Conservation (phyloP, 2,797 vertebrate species). For the Brachyalestes nurse region DNA sequence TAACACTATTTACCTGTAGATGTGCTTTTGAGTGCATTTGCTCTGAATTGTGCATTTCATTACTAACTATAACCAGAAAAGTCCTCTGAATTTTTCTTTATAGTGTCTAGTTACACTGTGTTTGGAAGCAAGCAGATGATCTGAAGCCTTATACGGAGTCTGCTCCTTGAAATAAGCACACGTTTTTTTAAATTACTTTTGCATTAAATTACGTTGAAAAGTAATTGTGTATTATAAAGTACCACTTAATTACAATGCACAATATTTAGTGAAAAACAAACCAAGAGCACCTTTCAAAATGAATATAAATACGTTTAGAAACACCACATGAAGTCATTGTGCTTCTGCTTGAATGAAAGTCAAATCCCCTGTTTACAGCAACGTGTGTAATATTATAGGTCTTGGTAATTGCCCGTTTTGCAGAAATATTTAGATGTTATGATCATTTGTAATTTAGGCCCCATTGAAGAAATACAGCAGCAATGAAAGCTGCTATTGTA, state of each 20-base stretch:
- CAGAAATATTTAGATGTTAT: constrained; percentile 69
- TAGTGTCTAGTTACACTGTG: constrained; percentile 59
- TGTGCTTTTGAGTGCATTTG: too few species aligned
- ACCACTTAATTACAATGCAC: too few species aligned
- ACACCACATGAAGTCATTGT: constrained; percentile 11
- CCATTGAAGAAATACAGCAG: constrained; percentile 66
- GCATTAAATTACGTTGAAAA: too few species aligned
- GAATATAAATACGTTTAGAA: background rate
- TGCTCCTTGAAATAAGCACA: constrained; percentile 44
- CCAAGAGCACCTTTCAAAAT: background rate
- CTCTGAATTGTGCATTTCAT: too few species aligned
- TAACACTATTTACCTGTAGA: background rate
- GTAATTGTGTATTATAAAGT: too few species aligned
- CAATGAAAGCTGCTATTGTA: constrained; percentile 61
- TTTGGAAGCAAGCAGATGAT: constrained; percentile 51
- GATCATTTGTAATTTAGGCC: constrained; percentile 72
- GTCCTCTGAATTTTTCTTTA: constrained; percentile 27
- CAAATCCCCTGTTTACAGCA: constrained; percentile 65
- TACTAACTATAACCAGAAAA: too few species aligned
- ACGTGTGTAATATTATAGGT: constrained; percentile 64
- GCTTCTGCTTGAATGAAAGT: constrained; percentile 60
- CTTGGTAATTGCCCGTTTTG: constrained; percentile 67
- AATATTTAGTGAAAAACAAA: too few species aligned
- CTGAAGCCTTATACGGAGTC: constrained; percentile 54
- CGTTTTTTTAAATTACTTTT: too few species aligned